Conservation (phyloP, 2,797 vertebrate species). For the Rhinogobio ventralis region DNA sequence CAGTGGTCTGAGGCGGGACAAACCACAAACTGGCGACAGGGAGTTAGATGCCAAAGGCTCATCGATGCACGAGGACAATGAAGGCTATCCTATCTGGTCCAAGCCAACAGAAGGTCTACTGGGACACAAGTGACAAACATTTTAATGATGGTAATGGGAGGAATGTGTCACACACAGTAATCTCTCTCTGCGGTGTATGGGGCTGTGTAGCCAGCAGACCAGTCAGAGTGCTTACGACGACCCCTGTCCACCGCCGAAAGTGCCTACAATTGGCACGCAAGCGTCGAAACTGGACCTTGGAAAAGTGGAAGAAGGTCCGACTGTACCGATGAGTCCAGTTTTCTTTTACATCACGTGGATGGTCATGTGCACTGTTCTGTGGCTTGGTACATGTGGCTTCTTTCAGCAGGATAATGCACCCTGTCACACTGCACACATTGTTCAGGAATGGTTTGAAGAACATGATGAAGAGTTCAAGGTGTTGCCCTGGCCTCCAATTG, state of each 20-base stretch:
- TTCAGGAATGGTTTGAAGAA: background rate
- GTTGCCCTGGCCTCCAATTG: background rate
- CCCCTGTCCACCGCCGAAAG: background rate
- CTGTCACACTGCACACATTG: background rate
- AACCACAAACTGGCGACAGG: background rate
- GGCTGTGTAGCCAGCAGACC: background rate
- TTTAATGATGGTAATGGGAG: background rate
- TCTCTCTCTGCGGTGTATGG: background rate
- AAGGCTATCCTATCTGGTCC: background rate
- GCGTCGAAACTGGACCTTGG: background rate
- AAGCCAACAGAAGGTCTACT: background rate
- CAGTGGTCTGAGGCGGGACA: background rate
- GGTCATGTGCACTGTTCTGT: background rate
- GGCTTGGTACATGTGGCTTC: background rate
- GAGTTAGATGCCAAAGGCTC: background rate
- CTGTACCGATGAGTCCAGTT: background rate
- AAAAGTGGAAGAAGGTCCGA: background rate
- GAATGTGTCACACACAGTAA: background rate
- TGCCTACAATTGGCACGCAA: background rate
- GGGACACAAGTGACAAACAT: background rate
- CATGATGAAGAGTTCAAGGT: background rate
- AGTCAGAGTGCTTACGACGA: background rate
- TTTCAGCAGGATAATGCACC: background rate
- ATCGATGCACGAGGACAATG: too few relatives aligned
- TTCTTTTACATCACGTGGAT: background rate